Conservation (phyloP, 2,797 vertebrate species). For the Gymnoscopelus braueri region DNA sequence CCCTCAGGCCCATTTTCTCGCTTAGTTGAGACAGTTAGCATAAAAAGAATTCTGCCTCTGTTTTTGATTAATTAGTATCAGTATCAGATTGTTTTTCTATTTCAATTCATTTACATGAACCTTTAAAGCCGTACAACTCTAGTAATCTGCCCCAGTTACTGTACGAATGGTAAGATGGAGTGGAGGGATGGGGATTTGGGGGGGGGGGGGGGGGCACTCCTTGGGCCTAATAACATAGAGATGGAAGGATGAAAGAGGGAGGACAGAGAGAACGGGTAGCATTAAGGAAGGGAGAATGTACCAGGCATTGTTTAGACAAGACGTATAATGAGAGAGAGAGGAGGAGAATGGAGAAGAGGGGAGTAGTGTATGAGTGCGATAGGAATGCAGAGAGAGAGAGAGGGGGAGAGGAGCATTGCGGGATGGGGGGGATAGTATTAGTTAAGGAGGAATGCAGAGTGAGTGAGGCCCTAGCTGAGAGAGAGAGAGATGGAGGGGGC, state of each 20-base stretch:
- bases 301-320: slow-evolving; percentile 61
- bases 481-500: slow-evolving; percentile 43
- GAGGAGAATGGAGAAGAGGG: neutral
- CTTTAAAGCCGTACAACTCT: too few relatives aligned
- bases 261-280: slow-evolving; percentile 44
- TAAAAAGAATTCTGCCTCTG: too few relatives aligned
- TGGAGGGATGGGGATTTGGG: slow-evolving; percentile 41
- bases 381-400: slow-evolving; percentile 57
- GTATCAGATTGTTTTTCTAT: too few relatives aligned
- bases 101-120: too few relatives aligned
- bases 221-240: slow-evolving; percentile 41
- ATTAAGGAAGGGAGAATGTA: slow-evolving; percentile 58
- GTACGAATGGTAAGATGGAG: neutral
- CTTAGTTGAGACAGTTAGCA: too few relatives aligned
- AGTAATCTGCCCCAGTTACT: too few relatives aligned
- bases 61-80: too few relatives aligned
- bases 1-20: too few relatives aligned
- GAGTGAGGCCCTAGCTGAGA: slow-evolving; percentile 68
- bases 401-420: slow-evolving; percentile 40
- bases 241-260: slow-evolving; percentile 21
- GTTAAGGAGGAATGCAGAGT: slow-evolving; percentile 71
- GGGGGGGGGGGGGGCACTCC: slow-evolving; percentile 48
- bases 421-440: slow-evolving; percentile 59
- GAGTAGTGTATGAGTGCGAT: slow-evolving; percentile 45
- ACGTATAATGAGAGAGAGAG: slow-evolving; percentile 63